A percentile compares a stretch with the other conserved stretches of the same genome.
Conservation (phyloP, 2,888 invertebrate species). For the Eumacrocentrus americanus region DNA sequence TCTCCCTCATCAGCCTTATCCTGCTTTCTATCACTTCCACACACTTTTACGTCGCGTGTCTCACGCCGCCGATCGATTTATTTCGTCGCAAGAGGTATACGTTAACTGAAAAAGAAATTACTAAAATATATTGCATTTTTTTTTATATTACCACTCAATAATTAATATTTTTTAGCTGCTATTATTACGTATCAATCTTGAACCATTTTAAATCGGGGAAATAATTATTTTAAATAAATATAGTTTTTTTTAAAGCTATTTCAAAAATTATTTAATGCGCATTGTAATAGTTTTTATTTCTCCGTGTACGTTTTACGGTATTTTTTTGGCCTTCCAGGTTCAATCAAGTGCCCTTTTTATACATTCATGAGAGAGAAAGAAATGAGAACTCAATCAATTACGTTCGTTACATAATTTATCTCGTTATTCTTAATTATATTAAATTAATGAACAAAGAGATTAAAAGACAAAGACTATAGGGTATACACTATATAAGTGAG, state of each 20-base stretch:
- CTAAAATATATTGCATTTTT: not conserved
- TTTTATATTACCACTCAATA: no score
- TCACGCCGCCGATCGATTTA: constrained; percentile 17
- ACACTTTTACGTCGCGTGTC: constrained; percentile 5
- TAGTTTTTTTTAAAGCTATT: no score
- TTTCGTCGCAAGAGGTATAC: constrained; percentile 5
- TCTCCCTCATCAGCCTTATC: constrained; percentile 15
- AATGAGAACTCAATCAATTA: constrained; percentile 5
- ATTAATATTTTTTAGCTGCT: no score
- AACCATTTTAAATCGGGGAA: no score
- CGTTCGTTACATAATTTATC: not conserved
- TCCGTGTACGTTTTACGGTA: no score
- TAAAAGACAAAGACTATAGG: constrained; percentile 4
- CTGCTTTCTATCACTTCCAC: constrained; percentile 15
- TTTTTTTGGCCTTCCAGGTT: no score
- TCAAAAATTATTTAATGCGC: no score
- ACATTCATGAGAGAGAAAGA: no score
- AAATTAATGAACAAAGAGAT: constrained; percentile 5
- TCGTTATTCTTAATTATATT: not conserved
- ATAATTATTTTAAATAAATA: no score
- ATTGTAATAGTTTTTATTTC: constrained; percentile 6
- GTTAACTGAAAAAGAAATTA: not conserved
- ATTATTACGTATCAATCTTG: no score
- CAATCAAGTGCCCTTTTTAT: constrained; percentile 57
- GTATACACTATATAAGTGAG: not conserved